Percentiles rank a stretch among this genome's conserved stretches.
Evolutionary conservation across 2,113 vertebrate species (phyloP).

Genomic region (Glareola pratincola): DNA sequence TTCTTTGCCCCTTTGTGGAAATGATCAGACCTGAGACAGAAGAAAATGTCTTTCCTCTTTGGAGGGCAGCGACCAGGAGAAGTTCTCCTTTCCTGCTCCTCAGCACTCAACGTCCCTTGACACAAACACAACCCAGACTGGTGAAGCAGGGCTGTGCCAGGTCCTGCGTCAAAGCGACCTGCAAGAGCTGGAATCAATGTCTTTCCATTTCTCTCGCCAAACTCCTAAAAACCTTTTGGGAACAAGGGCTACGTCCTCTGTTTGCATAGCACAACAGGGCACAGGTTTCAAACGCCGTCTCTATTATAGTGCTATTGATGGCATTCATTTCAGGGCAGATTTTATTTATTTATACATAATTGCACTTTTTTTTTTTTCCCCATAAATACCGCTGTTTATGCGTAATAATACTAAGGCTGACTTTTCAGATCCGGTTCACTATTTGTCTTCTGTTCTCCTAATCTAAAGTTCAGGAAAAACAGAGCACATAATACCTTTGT

Average conservation of each 20-base stretch:
- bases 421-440: neutral
- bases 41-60: neutral
- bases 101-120: neutral
- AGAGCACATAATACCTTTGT: constrained; percentile 46
- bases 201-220: neutral
- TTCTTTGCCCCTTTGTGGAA: neutral
- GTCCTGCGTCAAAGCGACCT: neutral
- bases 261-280: neutral
- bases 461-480: constrained; percentile 66
- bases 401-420: neutral
- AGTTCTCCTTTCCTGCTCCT: neutral
- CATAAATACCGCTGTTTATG: neutral
- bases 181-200: neutral
- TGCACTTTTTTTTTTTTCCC: neutral
- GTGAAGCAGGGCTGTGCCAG: neutral
- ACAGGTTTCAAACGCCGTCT: neutral
- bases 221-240: neutral
- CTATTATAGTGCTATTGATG: neutral
- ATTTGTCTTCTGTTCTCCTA: constrained; percentile 39
- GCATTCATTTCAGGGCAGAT: neutral
- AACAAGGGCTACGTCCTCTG: neutral
- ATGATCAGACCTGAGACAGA: neutral
- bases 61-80: neutral
- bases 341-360: constrained; percentile 14
- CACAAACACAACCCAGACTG: neutral